These are phyloP conservation scores for Nemapogon koenigi DNA, from an alignment of 2,888 invertebrate genomes.

Conservation along the genomic window DNA sequence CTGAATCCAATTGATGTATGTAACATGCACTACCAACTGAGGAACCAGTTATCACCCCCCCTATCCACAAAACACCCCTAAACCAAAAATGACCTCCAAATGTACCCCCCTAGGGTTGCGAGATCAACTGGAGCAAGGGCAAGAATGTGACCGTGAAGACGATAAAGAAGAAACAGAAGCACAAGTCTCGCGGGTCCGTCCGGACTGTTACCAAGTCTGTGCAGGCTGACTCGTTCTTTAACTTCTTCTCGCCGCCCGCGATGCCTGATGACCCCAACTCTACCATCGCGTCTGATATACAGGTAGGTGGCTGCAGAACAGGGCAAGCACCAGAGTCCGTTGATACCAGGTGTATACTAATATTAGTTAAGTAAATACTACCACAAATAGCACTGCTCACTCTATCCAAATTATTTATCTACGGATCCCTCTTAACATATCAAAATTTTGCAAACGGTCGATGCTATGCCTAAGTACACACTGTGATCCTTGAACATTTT, in stretches of 20 bases:
- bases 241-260: slow-evolving; percentile 94
- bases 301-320: slow-evolving; percentile 35
- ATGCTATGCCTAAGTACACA: no score
- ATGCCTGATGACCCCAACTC: slow-evolving; percentile 83
- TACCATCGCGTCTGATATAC: slow-evolving; percentile 89
- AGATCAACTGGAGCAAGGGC: slow-evolving; percentile 96
- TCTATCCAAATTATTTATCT: no score
- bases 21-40: slow-evolving; percentile 24
- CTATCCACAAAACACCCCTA: background rate
- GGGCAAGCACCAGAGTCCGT: slow-evolving; percentile 77
- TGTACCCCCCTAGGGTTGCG: slow-evolving; percentile 71
- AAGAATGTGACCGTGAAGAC: slow-evolving; percentile 97
- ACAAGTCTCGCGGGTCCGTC: slow-evolving; percentile 92
- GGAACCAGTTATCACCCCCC: background rate
- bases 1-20: slow-evolving; percentile 20
- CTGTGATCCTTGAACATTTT: no score
- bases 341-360: slow-evolving; percentile 98
- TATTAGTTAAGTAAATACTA: no score
- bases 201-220: slow-evolving; percentile 95
- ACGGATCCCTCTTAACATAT: no score
- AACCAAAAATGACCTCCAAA: background rate
- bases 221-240: slow-evolving; percentile 98
- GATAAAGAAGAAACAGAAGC: slow-evolving; percentile 98
- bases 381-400: no score
- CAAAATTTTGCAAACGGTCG: no score